Evolutionary conservation across 1,140 invertebrate genomes (phyloP).

Genomic region (Apis florea): DNA sequence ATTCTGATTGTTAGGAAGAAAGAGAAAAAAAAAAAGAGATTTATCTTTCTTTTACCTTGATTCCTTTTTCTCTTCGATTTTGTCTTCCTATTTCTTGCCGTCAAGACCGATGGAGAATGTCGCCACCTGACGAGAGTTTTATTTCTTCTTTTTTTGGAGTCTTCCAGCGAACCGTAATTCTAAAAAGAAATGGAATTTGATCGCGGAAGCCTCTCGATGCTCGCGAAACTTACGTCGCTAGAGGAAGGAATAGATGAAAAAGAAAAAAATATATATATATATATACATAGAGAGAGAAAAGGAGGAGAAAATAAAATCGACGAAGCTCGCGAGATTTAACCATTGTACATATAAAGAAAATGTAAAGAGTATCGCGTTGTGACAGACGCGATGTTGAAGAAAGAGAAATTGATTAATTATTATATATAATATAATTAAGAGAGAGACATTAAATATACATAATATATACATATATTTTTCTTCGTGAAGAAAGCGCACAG

Average conservation of each 20-base stretch:
- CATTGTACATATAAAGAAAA: conserved; percentile 56
- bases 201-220: conserved; percentile 30
- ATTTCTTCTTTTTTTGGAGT: not conserved
- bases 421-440: conserved; percentile 45
- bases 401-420: conserved; percentile 43
- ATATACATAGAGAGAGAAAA: not conserved
- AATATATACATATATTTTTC: conserved; percentile 58
- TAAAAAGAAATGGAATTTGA: not conserved
- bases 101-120: not conserved
- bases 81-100: not conserved
- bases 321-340: conserved; percentile 50
- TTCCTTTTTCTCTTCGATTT: not conserved
- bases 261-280: too few relatives aligned
- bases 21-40: not conserved
- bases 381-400: conserved; percentile 46
- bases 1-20: conserved; percentile 18
- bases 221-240: conserved; percentile 54
- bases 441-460: conserved; percentile 52
- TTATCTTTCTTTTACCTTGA: not conserved
- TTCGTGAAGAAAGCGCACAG: conserved; percentile 50
- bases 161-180: not conserved
- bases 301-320: conserved; percentile 2
- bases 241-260: too few relatives aligned
- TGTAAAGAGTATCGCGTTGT: conserved; percentile 3
- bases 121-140: not conserved